A percentile compares a stretch with the other conserved stretches of the same genome.
Conservation (phyloP, 2,113 vertebrate genomes). For the Irena cyanogastra region DNA sequence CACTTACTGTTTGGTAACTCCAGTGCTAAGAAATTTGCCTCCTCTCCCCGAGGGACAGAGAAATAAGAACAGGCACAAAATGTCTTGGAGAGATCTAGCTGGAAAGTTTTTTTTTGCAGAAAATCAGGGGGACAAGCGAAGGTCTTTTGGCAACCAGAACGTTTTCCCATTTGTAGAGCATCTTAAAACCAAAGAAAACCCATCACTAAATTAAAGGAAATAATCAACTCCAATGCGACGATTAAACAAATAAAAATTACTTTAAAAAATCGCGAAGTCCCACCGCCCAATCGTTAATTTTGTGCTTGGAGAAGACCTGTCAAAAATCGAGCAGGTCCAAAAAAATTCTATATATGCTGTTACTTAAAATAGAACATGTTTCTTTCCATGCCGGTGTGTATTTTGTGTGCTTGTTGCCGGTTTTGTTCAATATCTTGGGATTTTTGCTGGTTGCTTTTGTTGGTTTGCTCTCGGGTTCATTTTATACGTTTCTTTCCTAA, state of each 20-base stretch:
- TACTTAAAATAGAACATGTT: slow-evolving; percentile 45
- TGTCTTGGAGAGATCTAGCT: not conserved
- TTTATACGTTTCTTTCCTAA: not conserved
- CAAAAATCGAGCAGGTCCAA: not conserved
- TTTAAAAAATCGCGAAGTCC: not conserved
- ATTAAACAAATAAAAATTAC: not conserved
- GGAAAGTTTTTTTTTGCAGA: slow-evolving; percentile 64
- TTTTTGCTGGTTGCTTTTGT: not conserved
- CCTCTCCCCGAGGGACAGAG: not conserved
- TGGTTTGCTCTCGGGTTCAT: not conserved
- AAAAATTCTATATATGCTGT: not conserved
- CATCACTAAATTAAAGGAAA: not conserved
- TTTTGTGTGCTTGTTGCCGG: not conserved
- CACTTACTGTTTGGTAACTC: not conserved
- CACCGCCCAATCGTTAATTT: not conserved
- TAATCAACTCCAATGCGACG: fast-evolving
- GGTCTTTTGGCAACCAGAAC: slow-evolving; percentile 50
- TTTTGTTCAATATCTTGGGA: not conserved
- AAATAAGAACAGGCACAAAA: slow-evolving; percentile 15
- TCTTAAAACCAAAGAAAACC: not conserved
- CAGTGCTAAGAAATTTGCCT: not conserved
- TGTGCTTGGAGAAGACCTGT: not conserved
- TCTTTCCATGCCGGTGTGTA: not conserved
- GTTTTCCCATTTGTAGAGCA: slow-evolving; percentile 20
- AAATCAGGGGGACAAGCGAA: slow-evolving; percentile 1